These are phyloP conservation scores for Crenichthys baileyi DNA, from an alignment of 2,797 vertebrate genomes.

Conservation along the genomic window DNA sequence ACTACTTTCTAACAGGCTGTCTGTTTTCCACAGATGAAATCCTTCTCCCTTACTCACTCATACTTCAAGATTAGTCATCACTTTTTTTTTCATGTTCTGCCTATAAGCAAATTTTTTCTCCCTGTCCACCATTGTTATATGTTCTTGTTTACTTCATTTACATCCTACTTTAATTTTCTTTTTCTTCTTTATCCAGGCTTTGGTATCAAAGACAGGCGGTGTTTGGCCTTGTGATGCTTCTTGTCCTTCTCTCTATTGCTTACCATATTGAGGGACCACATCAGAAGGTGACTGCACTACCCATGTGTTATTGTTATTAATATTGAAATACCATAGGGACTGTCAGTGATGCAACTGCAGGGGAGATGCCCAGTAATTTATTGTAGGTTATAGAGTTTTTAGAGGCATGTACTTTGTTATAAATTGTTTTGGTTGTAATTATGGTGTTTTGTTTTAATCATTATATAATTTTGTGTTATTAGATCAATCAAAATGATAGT, in stretches of 20 bases:
- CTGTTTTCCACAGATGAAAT: slow-evolving; percentile 10
- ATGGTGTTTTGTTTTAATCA: not conserved
- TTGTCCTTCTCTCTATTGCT: slow-evolving; percentile 53
- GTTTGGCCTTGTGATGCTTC: slow-evolving; percentile 60
- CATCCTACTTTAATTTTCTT: slow-evolving; percentile 17
- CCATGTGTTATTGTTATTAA: not conserved
- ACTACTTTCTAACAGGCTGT: slow-evolving; percentile 30
- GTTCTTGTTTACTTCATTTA: slow-evolving; percentile 3
- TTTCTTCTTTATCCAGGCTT: slow-evolving; percentile 49
- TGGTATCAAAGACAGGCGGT: slow-evolving; percentile 60
- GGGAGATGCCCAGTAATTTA: not conserved
- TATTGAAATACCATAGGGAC: not conserved
- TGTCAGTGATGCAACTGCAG: not conserved
- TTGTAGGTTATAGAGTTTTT: not conserved
- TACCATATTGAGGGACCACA: slow-evolving; percentile 63
- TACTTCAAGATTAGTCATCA: slow-evolving; percentile 8
- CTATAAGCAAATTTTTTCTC: not conserved
- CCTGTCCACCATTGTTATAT: not conserved
- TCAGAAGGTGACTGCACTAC: slow-evolving; percentile 57
- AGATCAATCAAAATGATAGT: too few species aligned
- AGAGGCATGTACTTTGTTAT: not conserved
- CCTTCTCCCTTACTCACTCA: slow-evolving; percentile 3
- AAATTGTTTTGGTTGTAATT: not conserved
- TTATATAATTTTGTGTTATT: not conserved
- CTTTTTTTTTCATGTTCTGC: slow-evolving; percentile 1